These are phyloP conservation scores for Hippolais icterina DNA, from an alignment of 2,113 vertebrate genomes.

Conservation along the genomic window DNA sequence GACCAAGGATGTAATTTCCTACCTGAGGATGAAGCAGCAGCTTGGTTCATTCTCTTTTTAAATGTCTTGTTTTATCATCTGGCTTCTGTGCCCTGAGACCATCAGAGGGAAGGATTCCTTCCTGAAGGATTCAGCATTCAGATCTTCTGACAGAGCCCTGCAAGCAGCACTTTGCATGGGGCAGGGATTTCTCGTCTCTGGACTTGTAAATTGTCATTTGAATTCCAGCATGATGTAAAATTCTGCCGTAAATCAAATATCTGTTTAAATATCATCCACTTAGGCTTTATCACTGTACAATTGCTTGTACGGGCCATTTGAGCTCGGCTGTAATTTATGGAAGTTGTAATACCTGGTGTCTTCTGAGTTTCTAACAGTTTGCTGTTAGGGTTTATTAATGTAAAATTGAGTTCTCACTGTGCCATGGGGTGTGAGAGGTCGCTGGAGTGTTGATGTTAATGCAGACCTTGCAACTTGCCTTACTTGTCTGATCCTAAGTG, in stretches of 20 bases:
- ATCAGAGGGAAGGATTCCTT: background rate
- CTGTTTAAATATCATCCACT: constrained; percentile 61
- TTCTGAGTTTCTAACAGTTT: constrained; percentile 44
- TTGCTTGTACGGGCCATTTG: constrained; percentile 51
- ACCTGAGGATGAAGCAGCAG: background rate
- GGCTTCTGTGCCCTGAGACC: background rate
- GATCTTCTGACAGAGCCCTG: background rate
- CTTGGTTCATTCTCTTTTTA: background rate
- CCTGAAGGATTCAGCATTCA: background rate
- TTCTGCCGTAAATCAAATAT: constrained; percentile 33
- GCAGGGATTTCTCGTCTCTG: background rate
- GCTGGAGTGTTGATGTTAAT: constrained; percentile 9
- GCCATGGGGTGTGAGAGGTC: constrained; percentile 29
- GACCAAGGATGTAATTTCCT: background rate
- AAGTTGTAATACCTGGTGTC: constrained; percentile 42
- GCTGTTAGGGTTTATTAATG: constrained; percentile 42
- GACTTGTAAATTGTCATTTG: constrained; percentile 37
- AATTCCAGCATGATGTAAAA: constrained; percentile 24
- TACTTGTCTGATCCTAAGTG: background rate
- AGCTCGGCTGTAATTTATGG: constrained; percentile 47
- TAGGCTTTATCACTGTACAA: constrained; percentile 60
- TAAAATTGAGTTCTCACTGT: constrained; percentile 47
- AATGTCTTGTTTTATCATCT: background rate
- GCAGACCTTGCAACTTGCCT: constrained; percentile 16
- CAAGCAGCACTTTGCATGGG: background rate